Conservation (phyloP, 2,113 vertebrate species). For the Cairina moschata region DNA sequence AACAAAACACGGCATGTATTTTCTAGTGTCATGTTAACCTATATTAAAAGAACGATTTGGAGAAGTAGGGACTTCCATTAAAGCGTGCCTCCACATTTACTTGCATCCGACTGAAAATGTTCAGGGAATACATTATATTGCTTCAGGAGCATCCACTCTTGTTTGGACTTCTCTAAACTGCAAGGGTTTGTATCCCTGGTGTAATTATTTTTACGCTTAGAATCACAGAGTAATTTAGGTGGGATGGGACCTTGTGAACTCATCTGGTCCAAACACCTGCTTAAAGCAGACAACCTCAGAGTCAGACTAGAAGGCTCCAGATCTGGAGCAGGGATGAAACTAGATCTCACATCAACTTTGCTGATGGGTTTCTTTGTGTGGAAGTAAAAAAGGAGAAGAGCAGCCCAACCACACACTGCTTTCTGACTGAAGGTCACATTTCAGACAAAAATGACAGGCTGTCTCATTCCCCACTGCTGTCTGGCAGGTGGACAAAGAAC, state of each 20-base stretch:
- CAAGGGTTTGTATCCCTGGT: neutral
- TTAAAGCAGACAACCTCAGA: neutral
- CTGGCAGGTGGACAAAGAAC: constrained; percentile 37
- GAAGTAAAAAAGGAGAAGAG: neutral
- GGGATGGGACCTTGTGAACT: neutral
- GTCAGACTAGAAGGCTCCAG: neutral
- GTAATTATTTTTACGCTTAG: neutral
- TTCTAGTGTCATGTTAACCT: neutral
- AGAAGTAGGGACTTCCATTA: neutral
- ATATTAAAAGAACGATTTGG: neutral
- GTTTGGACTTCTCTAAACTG: neutral
- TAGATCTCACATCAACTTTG: neutral
- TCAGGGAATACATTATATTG: neutral
- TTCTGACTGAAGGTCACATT: neutral
- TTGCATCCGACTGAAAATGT: neutral
- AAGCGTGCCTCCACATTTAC: neutral
- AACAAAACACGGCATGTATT: neutral
- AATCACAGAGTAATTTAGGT: neutral
- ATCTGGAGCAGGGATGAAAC: neutral
- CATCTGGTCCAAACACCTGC: neutral
- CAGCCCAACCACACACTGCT: neutral
- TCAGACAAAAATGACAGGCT: constrained; percentile 6
- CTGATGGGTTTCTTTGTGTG: neutral
- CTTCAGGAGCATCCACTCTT: neutral
- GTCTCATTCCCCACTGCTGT: neutral